Conservation (phyloP, 2,797 vertebrate genomes). For the Parotocinclus haroldoi region DNA sequence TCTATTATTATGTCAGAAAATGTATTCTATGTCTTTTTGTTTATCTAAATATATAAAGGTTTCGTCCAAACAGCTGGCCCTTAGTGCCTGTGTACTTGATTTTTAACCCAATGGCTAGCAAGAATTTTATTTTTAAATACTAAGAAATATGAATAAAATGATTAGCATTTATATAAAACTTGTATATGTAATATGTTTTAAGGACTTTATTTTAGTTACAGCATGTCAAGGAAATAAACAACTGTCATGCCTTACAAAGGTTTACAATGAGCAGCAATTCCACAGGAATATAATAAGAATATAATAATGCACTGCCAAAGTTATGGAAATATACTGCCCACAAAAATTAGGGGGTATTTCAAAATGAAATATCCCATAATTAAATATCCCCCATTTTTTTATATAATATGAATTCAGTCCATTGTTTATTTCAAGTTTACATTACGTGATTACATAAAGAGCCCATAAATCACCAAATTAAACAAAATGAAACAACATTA, state of each 20-base stretch:
- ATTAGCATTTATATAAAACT: background rate
- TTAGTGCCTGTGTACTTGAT: background rate
- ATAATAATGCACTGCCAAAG: conserved; percentile 35
- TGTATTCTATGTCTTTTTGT: too few species aligned
- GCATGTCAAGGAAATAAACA: conserved; percentile 34
- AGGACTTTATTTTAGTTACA: conserved; percentile 40
- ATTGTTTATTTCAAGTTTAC: conserved; percentile 12
- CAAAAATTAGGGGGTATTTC: too few species aligned
- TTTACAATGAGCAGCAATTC: conserved; percentile 51
- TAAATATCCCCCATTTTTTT: too few species aligned
- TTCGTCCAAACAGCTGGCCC: background rate
- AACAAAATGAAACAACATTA: too few species aligned
- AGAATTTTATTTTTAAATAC: background rate
- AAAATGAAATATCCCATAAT: too few species aligned
- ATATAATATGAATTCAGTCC: conserved; percentile 24
- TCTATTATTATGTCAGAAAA: too few species aligned
- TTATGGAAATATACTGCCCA: conserved; percentile 25
- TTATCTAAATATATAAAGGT: too few species aligned
- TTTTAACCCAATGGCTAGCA: background rate
- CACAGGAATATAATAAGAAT: conserved; percentile 50
- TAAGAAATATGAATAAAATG: background rate
- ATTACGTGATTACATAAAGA: conserved; percentile 19
- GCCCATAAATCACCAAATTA: conserved; percentile 10
- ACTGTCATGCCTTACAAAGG: conserved; percentile 52
- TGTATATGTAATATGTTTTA: conserved; percentile 4